These are phyloP conservation scores for Palythoa grandis DNA, from an alignment of 92 coral and sea anemone species.

Conservation along the genomic window DNA sequence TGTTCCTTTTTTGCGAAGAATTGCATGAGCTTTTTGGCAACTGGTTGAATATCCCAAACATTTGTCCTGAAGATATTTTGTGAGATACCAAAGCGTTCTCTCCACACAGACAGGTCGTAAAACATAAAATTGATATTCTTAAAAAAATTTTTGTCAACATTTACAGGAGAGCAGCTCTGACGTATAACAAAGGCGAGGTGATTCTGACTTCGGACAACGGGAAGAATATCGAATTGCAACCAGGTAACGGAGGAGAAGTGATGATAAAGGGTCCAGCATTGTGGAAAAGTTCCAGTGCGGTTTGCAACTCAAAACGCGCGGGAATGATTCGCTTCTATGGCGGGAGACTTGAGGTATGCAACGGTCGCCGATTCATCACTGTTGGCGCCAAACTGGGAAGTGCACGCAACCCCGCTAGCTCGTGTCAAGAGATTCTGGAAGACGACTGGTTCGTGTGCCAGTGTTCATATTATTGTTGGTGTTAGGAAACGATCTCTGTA, in stretches of 20 bases:
- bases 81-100: background rate
- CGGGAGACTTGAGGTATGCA: constrained; percentile 50
- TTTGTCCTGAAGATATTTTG: too few relatives aligned
- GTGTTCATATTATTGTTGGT: background rate
- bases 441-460: constrained; percentile 55
- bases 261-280: constrained; percentile 47
- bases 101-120: background rate
- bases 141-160: background rate
- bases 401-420: constrained; percentile 45
- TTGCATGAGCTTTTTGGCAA: too few relatives aligned
- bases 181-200: constrained; percentile 50
- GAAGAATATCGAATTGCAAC: constrained; percentile 49
- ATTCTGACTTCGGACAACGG: constrained; percentile 49
- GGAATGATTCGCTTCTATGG: constrained; percentile 41
- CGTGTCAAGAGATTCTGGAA: constrained; percentile 57
- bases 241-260: constrained; percentile 57
- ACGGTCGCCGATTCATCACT: constrained; percentile 43
- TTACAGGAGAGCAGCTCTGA: constrained; percentile 50
- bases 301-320: constrained; percentile 39
- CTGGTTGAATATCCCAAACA: too few relatives aligned
- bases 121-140: background rate
- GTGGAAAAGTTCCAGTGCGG: background rate
- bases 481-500: background rate
- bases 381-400: constrained; percentile 60
- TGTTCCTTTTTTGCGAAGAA: too few relatives aligned